phyloP scores from a whole-genome alignment of 2,888 invertebrate species.

The Gisinianus flammeolus region DNA sequence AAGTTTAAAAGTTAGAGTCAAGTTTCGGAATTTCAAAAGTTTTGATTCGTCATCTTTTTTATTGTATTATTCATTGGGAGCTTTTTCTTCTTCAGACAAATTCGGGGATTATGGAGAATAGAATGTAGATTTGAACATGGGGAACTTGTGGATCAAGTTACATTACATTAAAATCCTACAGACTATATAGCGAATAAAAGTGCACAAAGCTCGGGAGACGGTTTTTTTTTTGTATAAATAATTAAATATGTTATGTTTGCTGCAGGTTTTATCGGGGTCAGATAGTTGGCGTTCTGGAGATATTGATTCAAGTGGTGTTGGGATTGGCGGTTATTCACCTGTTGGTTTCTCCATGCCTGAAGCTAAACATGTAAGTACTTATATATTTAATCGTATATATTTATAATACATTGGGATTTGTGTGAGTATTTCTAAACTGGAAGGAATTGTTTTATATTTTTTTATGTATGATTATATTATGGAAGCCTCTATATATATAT shows the following conservation, averaged over 20 bases:
- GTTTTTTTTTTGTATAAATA: background rate
- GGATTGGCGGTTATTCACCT: slow-evolving; percentile 54
- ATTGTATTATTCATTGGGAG: no score
- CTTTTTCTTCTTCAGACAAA: no score
- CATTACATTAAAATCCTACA: no score
- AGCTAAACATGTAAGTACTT: slow-evolving; percentile 52
- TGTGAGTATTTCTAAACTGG: background rate
- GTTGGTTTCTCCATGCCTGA: slow-evolving; percentile 56
- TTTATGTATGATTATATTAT: background rate
- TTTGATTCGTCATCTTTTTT: no score
- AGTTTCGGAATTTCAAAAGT: no score
- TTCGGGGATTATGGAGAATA: no score
- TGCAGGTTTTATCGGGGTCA: slow-evolving; percentile 46
- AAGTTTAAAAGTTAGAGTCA: no score
- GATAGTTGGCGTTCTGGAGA: slow-evolving; percentile 57
- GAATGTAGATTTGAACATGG: no score
- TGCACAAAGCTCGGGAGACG: no score
- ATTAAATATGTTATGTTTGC: slow-evolving; percentile 19
- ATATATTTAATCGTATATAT: background rate
- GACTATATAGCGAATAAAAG: no score
- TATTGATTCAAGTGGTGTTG: slow-evolving; percentile 47
- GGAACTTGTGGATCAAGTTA: no score
- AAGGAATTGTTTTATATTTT: background rate
- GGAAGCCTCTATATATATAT: background rate
- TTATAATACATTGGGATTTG: no score